A percentile compares a stretch with the other conserved stretches of the same genome.
These are phyloP conservation scores for Oscheius sp. DNA, from an alignment of 2,888 invertebrate species.

Conservation along the genomic window DNA sequence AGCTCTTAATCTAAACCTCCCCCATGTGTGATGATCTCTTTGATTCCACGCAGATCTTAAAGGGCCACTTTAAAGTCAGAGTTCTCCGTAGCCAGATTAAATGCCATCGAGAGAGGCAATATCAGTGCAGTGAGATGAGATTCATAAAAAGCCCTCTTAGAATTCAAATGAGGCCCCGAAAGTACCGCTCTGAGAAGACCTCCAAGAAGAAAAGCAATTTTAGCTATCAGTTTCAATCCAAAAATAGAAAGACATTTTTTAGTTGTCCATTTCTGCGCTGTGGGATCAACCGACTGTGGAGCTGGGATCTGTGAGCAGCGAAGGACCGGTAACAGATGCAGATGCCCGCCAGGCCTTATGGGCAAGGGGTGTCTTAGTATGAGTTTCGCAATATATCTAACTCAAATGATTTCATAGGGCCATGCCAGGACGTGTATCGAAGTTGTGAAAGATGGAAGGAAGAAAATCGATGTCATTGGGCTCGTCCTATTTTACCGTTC, in stretches of 20 bases:
- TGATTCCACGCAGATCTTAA: not conserved
- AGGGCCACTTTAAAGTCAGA: conserved; percentile 23
- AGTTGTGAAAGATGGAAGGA: conserved; percentile 67
- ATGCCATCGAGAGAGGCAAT: conserved; percentile 26
- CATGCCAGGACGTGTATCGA: conserved; percentile 70
- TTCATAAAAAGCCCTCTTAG: conserved; percentile 35
- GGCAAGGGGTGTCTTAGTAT: conserved; percentile 61
- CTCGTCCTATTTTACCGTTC: conserved; percentile 64
- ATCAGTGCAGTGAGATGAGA: conserved; percentile 34
- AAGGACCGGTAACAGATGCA: conserved; percentile 58
- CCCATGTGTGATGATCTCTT: not conserved
- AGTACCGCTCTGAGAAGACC: no score
- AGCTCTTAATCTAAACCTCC: not conserved
- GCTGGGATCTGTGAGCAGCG: conserved; percentile 52
- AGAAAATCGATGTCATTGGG: conserved; percentile 68
- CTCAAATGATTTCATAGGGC: conserved; percentile 52
- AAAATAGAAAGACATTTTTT: conserved; percentile 21
- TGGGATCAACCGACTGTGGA: conserved; percentile 44
- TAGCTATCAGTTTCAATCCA: not conserved
- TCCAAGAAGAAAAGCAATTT: no score
- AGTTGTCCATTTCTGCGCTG: conserved; percentile 64
- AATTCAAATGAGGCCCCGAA: conserved; percentile 27
- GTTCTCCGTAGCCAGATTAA: conserved; percentile 24
- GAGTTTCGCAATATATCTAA: no score
- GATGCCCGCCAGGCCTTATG: conserved; percentile 67